Conservation (phyloP, 2,113 vertebrate genomes). For the Dipodomys ordii region DNA sequence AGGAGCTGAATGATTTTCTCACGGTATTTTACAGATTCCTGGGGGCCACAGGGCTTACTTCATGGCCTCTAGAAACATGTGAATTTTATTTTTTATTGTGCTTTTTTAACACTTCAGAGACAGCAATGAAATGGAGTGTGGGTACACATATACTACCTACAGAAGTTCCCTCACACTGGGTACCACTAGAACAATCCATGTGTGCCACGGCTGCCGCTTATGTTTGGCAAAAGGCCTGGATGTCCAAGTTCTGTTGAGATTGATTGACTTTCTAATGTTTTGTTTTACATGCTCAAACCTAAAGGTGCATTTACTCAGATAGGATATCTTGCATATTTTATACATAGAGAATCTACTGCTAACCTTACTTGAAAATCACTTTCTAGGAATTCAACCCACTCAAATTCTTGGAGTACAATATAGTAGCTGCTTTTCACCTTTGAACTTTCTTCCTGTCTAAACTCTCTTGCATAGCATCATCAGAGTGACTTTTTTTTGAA, state of each 20-base stretch:
- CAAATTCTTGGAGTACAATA: not conserved
- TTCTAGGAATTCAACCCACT: not conserved
- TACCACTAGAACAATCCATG: not conserved
- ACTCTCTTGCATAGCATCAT: not conserved
- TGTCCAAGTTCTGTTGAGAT: not conserved
- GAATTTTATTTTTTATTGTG: not conserved
- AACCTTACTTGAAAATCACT: not conserved
- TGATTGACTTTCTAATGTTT: not conserved
- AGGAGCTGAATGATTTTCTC: not conserved
- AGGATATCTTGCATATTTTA: not conserved
- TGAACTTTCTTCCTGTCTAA: not conserved
- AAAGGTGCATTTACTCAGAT: not conserved
- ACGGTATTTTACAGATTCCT: not conserved
- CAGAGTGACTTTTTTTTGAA: slow-evolving; percentile 3
- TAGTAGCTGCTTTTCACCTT: not conserved
- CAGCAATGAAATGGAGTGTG: not conserved
- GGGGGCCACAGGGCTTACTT: not conserved
- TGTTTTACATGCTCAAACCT: not conserved
- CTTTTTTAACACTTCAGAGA: not conserved
- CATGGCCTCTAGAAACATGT: not conserved
- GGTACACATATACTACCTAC: not conserved
- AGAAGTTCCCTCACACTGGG: not conserved
- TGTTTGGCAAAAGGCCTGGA: slow-evolving; percentile 15
- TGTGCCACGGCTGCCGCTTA: accelerated
- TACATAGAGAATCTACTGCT: not conserved